These are phyloP conservation scores for Lamprologus tigripictilis DNA, from an alignment of 2,113 vertebrate genomes.

Conservation along the genomic window DNA sequence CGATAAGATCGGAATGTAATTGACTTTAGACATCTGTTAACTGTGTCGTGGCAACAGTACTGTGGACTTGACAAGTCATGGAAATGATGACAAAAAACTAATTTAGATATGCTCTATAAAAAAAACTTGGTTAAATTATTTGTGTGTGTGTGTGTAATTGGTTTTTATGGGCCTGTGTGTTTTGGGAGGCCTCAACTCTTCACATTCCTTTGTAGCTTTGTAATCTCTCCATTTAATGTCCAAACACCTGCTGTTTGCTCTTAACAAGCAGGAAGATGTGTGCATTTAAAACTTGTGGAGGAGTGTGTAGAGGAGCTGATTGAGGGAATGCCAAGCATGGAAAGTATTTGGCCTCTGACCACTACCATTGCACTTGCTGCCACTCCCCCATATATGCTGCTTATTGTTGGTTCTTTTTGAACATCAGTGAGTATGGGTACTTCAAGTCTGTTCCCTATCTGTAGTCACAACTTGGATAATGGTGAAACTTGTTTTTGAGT, in stretches of 20 bases:
- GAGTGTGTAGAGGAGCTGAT: constrained; percentile 34
- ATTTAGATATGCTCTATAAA: neutral
- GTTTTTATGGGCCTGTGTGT: neutral
- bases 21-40: neutral
- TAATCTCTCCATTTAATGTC: neutral
- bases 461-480: neutral
- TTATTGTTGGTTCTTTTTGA: neutral
- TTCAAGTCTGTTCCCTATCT: neutral
- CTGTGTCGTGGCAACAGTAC: constrained; percentile 13
- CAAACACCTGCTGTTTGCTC: neutral
- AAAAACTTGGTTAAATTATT: neutral
- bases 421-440: neutral
- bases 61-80: neutral
- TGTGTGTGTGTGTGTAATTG: neutral
- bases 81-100: neutral
- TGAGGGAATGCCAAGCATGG: constrained; percentile 45
- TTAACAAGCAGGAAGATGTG: neutral
- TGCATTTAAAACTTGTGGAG: neutral
- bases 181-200: neutral
- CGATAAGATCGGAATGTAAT: neutral
- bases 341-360: constrained; percentile 40
- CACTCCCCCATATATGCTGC: neutral
- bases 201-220: neutral
- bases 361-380: neutral
- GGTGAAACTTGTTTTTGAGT: neutral